phyloP scores from a whole-genome alignment of 2,113 vertebrate genomes.

The Cavia aperea region DNA sequence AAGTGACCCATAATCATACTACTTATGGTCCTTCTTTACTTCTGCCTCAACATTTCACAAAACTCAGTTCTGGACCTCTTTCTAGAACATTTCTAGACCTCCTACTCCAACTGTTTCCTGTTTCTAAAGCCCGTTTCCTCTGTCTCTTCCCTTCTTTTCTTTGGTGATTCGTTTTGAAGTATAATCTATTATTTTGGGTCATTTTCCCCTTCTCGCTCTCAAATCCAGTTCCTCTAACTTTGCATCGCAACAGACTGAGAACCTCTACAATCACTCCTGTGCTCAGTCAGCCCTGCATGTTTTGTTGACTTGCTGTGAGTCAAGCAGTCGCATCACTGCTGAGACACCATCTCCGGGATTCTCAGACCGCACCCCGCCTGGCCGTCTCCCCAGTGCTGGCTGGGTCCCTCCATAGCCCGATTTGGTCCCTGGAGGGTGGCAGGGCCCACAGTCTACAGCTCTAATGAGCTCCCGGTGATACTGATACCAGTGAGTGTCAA shows the following conservation, averaged over 20 bases:
- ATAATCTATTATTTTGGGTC: neutral
- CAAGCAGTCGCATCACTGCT: too few species aligned
- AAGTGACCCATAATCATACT: neutral
- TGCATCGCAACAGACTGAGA: neutral
- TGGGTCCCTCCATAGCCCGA: neutral
- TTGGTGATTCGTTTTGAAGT: neutral
- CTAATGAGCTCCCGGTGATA: neutral
- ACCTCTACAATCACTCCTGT: neutral
- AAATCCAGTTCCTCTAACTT: neutral
- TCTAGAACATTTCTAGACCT: neutral
- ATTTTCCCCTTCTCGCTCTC: neutral
- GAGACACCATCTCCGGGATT: neutral
- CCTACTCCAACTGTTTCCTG: neutral
- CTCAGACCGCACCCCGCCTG: neutral
- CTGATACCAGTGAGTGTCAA: fast-evolving
- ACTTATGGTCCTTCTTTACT: neutral
- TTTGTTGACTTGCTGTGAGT: neutral
- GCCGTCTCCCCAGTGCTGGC: neutral
- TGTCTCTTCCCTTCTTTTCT: neutral
- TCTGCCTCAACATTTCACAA: neutral
- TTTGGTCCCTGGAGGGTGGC: neutral
- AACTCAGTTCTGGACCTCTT: neutral
- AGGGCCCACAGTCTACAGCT: neutral
- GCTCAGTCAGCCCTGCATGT: neutral
- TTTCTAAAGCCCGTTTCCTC: neutral